Evolutionary conservation across 2,797 vertebrate genomes (phyloP), one percentile per base, ranked within the genome.

Genomic region (Ctenosaura bakeri): DNA sequence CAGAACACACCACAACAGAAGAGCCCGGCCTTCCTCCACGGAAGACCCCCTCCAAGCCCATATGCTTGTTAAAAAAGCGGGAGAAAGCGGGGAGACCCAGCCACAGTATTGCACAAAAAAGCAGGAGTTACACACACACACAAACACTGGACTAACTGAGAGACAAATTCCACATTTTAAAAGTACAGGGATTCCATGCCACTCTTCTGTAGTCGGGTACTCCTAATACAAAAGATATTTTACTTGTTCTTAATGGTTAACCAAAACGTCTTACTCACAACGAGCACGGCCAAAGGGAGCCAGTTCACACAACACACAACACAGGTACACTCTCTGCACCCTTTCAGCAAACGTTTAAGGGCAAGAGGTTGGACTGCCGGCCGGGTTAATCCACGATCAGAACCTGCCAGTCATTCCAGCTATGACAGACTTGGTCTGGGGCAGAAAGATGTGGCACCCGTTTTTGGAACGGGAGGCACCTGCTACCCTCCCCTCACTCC

Each of bases 1-100:
- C 52, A 12, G 52, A 74, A 88, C 80, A 32, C n/a, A 42, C 77
- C 56, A 77, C 83, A n/a, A 89, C 89, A 86, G 46, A 50, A 90
- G 42, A 59, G 66, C 9, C 20, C 24, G 10, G 83, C 7, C 8
- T 50, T 85, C 20, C 22, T 3, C 46, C 9, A 5, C 18, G 16
- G 2, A 8, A 38, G 35, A 13, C 32, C 10, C 22, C 18, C 18
- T 42, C 46, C 18, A 64, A 16, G 59, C 66, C 1, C 50, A 86
- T 74, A 18, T 54, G 5, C 24, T 69, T 42, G 7, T 7, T 6
- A 46, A 10, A 32, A 8, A 46, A 5, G 9, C 12, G 18, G 22
- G 52, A 13, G n/a, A 76, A 10, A n/a, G 26, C 1, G 79, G 4
- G 42, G 77, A 38, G 59, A 4, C 8, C 62, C 1, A 81, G 18